Base-by-base conservation (phyloP, 1,140 invertebrate genomes). In the Pogonomyrmex barbatus region DNA sequence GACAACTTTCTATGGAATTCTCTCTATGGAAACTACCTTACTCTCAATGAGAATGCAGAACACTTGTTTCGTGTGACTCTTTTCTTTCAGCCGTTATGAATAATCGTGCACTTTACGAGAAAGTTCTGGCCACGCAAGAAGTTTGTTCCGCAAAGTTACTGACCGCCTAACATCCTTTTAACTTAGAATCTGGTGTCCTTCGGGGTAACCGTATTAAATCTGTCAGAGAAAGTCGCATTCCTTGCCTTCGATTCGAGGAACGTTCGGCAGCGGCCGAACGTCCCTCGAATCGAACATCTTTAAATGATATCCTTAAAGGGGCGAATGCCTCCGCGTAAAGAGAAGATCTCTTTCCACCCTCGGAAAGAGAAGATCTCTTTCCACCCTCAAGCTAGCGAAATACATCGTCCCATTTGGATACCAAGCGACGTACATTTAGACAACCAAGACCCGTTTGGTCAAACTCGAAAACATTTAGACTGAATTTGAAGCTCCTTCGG, bases 401-500 rank as follows among this genome's bases (percentile, higher is more conserved):
- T 10, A 24, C 67, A 56, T 17, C 30, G 52, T 45, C 50, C 17
- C 52, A 54, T 68, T 39, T 54, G 9, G 67, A 12, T 82, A 17
- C 45, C 39, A 14, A 45, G 52, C 65, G 39, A 56, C 14, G 9
- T 70, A 33, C 50, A 58, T 73, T 30, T 47, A 4, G 50, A 62
- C 58, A 54, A n/a, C 56, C 39, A 30, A 42, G 47, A 86, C 24
- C 17, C 65, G 58, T 56, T 56, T 76, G 70, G 71, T 65, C 36
- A 78, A 63, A 78, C 73, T 78, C 60, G 82, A 85, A 85, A 85
- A 78, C 39, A 52, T 50, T 65, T 67, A n/a, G 9, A 71, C 45
- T 6, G 77, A 47, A 88, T 86, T 76, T 39, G 83, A 63, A 78
- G 67, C 62, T 82, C 24, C 63, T 87, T 79, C 42, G 47, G 52